Conservation (phyloP, 2,888 invertebrate species). For the Seira ritae region DNA sequence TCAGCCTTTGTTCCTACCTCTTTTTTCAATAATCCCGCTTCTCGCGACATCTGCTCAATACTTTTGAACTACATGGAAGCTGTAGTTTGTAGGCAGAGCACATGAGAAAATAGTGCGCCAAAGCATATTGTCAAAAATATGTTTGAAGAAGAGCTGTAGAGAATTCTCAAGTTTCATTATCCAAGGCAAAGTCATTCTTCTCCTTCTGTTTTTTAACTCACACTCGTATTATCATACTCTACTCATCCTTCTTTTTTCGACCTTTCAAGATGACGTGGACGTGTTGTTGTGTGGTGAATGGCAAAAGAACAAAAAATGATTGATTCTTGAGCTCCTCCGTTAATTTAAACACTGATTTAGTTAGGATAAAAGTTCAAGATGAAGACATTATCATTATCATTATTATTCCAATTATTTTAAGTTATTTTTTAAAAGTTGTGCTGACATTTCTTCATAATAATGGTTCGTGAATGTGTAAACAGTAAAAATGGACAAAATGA, state of each 20-base stretch:
- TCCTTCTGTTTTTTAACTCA: neutral
- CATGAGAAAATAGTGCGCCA: slow-evolving; percentile 22
- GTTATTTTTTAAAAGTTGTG: neutral
- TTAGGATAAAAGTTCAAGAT: neutral
- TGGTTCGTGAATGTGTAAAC: too few species aligned
- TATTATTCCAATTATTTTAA: neutral
- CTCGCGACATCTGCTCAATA: too few species aligned
- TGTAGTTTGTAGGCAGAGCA: too few species aligned
- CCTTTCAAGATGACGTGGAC: slow-evolving; percentile 7
- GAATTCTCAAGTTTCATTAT: neutral
- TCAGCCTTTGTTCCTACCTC: too few species aligned
- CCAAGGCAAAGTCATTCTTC: slow-evolving; percentile 33
- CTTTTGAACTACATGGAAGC: too few species aligned
- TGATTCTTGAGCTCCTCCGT: neutral
- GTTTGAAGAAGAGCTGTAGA: neutral
- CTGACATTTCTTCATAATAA: too few species aligned
- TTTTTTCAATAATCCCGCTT: too few species aligned
- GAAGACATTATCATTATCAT: neutral
- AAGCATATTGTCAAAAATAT: slow-evolving; percentile 41
- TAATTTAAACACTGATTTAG: neutral
- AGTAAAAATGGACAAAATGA: too few species aligned
- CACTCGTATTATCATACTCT: neutral
- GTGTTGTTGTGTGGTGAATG: neutral
- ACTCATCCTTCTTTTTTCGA: neutral
- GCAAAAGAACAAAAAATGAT: neutral